These are phyloP conservation scores for Meganola albula DNA, from an alignment of 2,888 invertebrate genomes.

Conservation along the genomic window DNA sequence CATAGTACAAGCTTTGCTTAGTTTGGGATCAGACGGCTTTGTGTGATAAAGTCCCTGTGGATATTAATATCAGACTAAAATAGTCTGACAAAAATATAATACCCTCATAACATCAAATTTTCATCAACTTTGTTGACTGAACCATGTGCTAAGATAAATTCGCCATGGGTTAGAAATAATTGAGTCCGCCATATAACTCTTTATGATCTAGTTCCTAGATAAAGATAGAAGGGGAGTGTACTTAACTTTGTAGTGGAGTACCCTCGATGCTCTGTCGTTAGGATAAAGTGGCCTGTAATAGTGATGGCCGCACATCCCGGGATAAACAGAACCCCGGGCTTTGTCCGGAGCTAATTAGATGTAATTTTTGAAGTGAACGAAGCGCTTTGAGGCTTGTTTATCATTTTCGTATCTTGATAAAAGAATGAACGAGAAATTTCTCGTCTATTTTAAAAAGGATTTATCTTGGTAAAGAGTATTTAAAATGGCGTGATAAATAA, in stretches of 20 bases:
- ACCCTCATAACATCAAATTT: conserved; percentile 28
- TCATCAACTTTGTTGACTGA: conserved; percentile 19
- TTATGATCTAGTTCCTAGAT: conserved; percentile 24
- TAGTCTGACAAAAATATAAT: no score
- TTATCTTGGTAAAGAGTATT: no score
- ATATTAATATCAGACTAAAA: no score
- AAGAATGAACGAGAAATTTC: no score
- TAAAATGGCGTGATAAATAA: no score
- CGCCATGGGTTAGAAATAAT: conserved; percentile 22
- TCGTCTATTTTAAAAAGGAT: no score
- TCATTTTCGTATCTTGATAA: no score
- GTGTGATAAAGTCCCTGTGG: no score
- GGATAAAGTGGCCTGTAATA: conserved; percentile 31
- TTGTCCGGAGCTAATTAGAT: conserved; percentile 19
- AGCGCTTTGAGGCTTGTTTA: no score
- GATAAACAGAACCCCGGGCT: conserved; percentile 6
- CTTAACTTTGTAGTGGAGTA: conserved; percentile 24
- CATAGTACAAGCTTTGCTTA: no score
- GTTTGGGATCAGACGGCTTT: no score
- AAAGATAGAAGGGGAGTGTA: conserved; percentile 15
- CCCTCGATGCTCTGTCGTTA: conserved; percentile 29
- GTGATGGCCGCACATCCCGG: conserved; percentile 24
- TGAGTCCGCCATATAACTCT: conserved; percentile 24
- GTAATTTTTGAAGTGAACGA: conserved; percentile 12
- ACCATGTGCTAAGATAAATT: conserved; percentile 22